Percentiles rank a stretch among this genome's conserved stretches.
phyloP scores from a whole-genome alignment of 2,113 vertebrate genomes.

The Ia io region DNA sequence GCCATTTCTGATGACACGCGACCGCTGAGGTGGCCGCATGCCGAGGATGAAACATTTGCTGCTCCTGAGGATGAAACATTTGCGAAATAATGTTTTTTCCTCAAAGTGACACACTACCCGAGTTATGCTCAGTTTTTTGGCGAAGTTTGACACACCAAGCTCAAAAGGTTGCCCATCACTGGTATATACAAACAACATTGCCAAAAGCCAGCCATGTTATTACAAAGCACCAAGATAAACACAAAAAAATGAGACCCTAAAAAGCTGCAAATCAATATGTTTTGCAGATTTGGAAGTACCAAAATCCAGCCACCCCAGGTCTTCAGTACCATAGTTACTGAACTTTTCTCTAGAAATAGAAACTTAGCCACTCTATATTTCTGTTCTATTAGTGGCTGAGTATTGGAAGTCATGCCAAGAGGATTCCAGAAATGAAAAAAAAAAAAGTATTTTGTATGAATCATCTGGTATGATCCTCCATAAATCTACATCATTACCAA shows the following conservation, averaged over 20 bases:
- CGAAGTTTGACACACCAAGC: too few species aligned
- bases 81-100: too few species aligned
- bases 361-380: constrained; percentile 80
- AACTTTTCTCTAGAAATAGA: constrained; percentile 81
- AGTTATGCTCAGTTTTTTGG: too few species aligned
- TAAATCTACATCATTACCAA: constrained; percentile 82
- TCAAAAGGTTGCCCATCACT: too few species aligned
- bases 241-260: constrained; percentile 45
- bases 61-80: too few species aligned
- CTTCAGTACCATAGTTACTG: constrained; percentile 64
- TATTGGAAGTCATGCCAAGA: constrained; percentile 75
- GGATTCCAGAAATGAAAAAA: constrained; percentile 70
- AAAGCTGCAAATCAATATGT: constrained; percentile 36
- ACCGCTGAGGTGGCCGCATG: too few species aligned
- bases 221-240: constrained; percentile 42
- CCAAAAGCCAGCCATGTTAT: neutral
- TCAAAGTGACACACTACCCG: too few species aligned
- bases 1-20: too few species aligned
- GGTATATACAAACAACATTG: neutral
- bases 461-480: constrained; percentile 78
- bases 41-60: too few species aligned
- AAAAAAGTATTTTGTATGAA: constrained; percentile 74
- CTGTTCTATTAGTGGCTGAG: constrained; percentile 79
- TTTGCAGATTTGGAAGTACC: constrained; percentile 54
- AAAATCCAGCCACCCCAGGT: constrained; percentile 68